Base-by-base conservation (phyloP, 2,113 vertebrate genomes). In the Peromyscus polionotus region DNA sequence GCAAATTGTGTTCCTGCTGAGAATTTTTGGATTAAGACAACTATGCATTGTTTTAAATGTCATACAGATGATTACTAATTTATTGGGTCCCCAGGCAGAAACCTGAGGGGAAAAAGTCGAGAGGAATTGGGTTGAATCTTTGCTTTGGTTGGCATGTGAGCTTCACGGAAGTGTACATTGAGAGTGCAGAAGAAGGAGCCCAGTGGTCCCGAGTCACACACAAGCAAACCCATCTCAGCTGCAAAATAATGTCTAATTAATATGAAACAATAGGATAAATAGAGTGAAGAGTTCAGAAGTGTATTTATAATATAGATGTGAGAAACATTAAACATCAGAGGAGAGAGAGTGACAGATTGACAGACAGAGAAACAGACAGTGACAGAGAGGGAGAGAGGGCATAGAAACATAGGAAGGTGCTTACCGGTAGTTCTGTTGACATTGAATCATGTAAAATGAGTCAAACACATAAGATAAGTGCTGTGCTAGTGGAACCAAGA, bases 11-110 rank as follows among this genome's bases (percentile, higher is more conserved):
- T 42, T 19, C 7, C n/a, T 68, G 9, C 61, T 76, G 63, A 94
- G 90, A 96, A 90, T 19, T 70, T 88, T 81, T 90, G 79, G 72
- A 95, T 97, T 93, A 95, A 95, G 91, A 85, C 31, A 95, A 22
- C 51, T 93, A 89, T 92, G 14, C 10, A 42, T 80, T 85, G 22
- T 89, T 96, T 94, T 87, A 94, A 96, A 94, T 94, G 81, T 51
- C 45, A 93, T 13, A 63, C 13, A 91, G 45, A 33, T 90, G 12
- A 95, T 92, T 88, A 93, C 59, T 95, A 97, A 92, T 96, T 97
- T 75, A 95, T 76, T 92, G 88, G 70, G 2, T 93, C 75, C n/a
- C 87, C 51, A 92, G 92, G 83, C 75, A 96, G 51, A 68, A 90
- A 95, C 48, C 59, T 39, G 84, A 45, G 36, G 39, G 19, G 11